Conservation (phyloP, 2,888 invertebrate species). For the Lasius fuliginosus region DNA sequence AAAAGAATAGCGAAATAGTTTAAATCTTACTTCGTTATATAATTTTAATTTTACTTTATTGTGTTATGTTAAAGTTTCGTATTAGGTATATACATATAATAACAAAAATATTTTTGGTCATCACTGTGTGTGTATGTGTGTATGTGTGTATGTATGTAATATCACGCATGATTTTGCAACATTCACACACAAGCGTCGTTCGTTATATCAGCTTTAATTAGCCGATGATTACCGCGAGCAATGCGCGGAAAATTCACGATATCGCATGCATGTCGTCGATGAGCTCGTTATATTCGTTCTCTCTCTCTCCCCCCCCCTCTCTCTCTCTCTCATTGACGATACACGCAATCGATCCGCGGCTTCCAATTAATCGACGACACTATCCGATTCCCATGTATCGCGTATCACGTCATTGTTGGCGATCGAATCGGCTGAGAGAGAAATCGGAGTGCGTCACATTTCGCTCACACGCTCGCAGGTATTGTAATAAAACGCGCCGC, state of each 20-base stretch:
- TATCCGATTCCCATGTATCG: slow-evolving; percentile 39
- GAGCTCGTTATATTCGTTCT: slow-evolving; percentile 2
- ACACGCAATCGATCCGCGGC: slow-evolving; percentile 28
- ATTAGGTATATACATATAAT: not conserved
- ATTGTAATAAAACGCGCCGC: slow-evolving; percentile 12
- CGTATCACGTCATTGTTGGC: slow-evolving; percentile 52
- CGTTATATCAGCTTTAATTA: slow-evolving; percentile 42
- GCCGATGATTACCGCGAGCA: not conserved
- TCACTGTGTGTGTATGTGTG: not conserved
- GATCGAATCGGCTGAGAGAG: slow-evolving; percentile 39
- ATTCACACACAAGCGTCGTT: not conserved
- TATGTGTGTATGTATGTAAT: not conserved
- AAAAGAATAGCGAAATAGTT: not conserved
- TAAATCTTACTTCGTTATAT: not conserved
- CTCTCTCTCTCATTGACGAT: not conserved
- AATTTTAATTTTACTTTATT: not conserved
- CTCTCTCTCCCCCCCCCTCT: too few species aligned
- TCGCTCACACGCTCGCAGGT: slow-evolving; percentile 2
- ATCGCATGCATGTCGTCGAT: not conserved
- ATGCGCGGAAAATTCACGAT: slow-evolving; percentile 15
- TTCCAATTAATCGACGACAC: slow-evolving; percentile 57
- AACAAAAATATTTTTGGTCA: not conserved
- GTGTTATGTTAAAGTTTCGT: not conserved
- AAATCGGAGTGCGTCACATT: slow-evolving; percentile 47
- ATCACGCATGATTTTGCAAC: not conserved